Conservation (phyloP, 2,797 vertebrate species). For the Salarias fasciatus region DNA sequence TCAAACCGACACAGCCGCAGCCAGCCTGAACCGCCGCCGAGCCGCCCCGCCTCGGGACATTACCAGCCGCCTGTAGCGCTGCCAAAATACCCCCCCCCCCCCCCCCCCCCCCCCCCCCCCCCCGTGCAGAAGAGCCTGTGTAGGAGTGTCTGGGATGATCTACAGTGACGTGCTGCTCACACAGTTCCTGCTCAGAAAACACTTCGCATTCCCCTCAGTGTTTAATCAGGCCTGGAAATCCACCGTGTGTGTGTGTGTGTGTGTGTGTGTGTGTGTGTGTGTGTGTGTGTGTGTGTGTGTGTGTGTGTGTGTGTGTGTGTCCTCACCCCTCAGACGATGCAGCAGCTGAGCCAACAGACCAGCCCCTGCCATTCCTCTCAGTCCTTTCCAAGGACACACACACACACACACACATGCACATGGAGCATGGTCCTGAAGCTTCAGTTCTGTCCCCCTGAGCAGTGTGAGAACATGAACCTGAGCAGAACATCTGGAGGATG, state of each 20-base stretch:
- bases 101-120: slow-evolving; percentile 43
- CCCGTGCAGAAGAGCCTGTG: slow-evolving; percentile 50
- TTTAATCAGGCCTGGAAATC: no score
- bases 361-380: slow-evolving; percentile 38
- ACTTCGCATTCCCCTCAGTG: no score
- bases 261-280: no score
- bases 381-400: slow-evolving; percentile 35
- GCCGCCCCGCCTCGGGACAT: slow-evolving; percentile 53
- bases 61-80: slow-evolving; percentile 49
- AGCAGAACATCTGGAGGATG: no score
- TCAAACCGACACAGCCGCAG: slow-evolving; percentile 69
- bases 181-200: no score
- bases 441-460: no score
- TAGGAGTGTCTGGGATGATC: slow-evolving; percentile 31
- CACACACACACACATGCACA: slow-evolving; percentile 9
- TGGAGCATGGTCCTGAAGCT: no score
- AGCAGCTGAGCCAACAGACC: slow-evolving; percentile 26
- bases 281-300: no score
- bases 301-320: background rate
- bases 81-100: slow-evolving; percentile 42
- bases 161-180: no score
- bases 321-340: slow-evolving; percentile 39
- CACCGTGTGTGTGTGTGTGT: no score
- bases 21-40: slow-evolving; percentile 47
- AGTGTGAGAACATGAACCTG: no score